These are phyloP conservation scores for Eidolon dupreanum DNA, from an alignment of 2,797 vertebrate species.

Conservation along the genomic window DNA sequence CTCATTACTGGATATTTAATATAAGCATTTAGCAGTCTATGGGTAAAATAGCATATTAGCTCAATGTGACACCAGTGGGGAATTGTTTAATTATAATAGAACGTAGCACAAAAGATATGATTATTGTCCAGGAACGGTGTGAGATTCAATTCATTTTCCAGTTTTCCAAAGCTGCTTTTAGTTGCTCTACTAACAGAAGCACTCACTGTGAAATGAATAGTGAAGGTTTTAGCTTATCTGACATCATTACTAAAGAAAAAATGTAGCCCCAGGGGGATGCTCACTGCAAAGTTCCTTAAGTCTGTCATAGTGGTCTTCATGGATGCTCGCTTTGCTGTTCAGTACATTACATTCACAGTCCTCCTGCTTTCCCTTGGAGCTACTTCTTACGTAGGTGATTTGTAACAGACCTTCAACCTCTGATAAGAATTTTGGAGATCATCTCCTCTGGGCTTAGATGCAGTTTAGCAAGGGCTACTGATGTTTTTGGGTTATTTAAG, in stretches of 20 bases:
- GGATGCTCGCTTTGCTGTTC: not conserved
- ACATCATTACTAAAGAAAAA: constrained; percentile 21
- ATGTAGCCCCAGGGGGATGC: not conserved
- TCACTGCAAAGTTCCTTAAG: not conserved
- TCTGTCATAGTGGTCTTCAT: not conserved
- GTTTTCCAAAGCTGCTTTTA: constrained; percentile 57
- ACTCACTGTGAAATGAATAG: not conserved
- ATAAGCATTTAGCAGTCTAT: constrained; percentile 59
- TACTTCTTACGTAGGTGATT: not conserved
- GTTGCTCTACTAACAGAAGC: not conserved
- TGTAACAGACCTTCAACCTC: not conserved
- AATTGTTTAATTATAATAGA: constrained; percentile 76
- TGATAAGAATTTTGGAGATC: not conserved
- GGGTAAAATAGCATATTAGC: constrained; percentile 75
- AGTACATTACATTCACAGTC: not conserved
- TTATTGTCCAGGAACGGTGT: constrained; percentile 60
- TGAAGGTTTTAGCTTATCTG: constrained; percentile 1
- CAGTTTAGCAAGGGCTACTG: not conserved
- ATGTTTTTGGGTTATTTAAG: not conserved
- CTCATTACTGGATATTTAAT: constrained; percentile 80
- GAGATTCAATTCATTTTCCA: constrained; percentile 21
- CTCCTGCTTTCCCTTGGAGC: not conserved
- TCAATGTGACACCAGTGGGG: constrained; percentile 67
- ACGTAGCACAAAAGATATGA: constrained; percentile 47
- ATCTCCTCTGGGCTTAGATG: not conserved